Conservation (phyloP, 2,888 invertebrate species). For the Acleris emargana region DNA sequence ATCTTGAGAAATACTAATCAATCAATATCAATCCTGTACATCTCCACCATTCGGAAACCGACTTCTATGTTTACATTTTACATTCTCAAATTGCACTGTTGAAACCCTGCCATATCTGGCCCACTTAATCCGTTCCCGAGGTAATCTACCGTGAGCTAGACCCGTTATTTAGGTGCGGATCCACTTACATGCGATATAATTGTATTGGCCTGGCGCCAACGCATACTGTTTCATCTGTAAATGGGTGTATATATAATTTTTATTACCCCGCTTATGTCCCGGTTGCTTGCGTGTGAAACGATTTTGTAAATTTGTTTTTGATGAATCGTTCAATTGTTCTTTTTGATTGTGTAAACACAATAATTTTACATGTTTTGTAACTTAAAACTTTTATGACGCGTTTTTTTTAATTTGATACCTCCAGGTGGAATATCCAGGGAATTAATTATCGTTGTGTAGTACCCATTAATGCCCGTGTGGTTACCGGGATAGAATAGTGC, state of each 20-base stretch:
- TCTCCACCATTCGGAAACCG: too few relatives aligned
- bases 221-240: conserved; percentile 65
- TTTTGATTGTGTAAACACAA: conserved; percentile 2
- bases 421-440: too few relatives aligned
- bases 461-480: too few relatives aligned
- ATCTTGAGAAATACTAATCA: too few relatives aligned
- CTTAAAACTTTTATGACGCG: too few relatives aligned
- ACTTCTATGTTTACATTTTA: not conserved
- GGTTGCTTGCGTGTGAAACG: conserved; percentile 33
- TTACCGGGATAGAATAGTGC: too few relatives aligned
- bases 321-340: conserved; percentile 27
- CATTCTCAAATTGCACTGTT: not conserved
- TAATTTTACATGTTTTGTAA: not conserved
- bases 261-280: conserved; percentile 46
- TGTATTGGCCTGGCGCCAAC: conserved; percentile 61
- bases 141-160: conserved; percentile 41
- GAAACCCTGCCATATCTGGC: conserved; percentile 18
- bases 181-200: conserved; percentile 61
- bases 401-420: too few relatives aligned
- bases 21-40: too few relatives aligned
- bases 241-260: conserved; percentile 73
- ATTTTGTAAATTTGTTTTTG: conserved; percentile 32
- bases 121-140: conserved; percentile 36
- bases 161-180: conserved; percentile 34
- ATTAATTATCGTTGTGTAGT: too few relatives aligned